These are phyloP conservation scores for Oenanthe oenanthe DNA, from an alignment of 2,113 vertebrate species.

Conservation along the genomic window DNA sequence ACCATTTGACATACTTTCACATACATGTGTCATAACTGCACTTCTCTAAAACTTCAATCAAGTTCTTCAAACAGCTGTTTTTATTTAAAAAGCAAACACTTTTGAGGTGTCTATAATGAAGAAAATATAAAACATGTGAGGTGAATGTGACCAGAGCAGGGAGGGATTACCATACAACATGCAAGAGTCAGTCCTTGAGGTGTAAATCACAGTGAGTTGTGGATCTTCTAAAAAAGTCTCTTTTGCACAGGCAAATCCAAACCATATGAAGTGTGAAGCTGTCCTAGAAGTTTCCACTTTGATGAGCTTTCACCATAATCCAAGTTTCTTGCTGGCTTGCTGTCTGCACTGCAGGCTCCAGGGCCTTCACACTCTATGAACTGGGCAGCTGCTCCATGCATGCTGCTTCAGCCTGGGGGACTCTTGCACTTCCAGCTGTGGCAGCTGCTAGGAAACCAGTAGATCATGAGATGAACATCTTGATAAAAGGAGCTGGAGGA, in stretches of 20 bases:
- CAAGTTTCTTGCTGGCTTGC: neutral
- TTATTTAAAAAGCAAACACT: neutral
- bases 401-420: neutral
- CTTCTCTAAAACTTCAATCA: neutral
- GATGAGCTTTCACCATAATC: neutral
- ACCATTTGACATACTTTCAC: neutral
- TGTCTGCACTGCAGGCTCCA: neutral
- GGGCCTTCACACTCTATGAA: rapidly evolving
- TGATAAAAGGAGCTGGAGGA: neutral
- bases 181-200: neutral
- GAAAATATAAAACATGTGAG: neutral
- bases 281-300: neutral
- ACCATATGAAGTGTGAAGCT: neutral
- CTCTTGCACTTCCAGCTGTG: neutral
- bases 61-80: neutral
- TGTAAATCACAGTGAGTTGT: neutral
- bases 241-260: neutral
- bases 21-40: neutral
- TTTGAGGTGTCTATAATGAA: neutral
- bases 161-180: neutral
- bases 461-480: neutral
- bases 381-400: neutral
- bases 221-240: neutral
- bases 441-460: conserved; percentile 2
- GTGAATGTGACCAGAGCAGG: neutral